Evolutionary conservation across 1,140 invertebrate genomes (phyloP), one percentile per base, ranked within the genome.

Genomic region (Dendroctonus valens): DNA sequence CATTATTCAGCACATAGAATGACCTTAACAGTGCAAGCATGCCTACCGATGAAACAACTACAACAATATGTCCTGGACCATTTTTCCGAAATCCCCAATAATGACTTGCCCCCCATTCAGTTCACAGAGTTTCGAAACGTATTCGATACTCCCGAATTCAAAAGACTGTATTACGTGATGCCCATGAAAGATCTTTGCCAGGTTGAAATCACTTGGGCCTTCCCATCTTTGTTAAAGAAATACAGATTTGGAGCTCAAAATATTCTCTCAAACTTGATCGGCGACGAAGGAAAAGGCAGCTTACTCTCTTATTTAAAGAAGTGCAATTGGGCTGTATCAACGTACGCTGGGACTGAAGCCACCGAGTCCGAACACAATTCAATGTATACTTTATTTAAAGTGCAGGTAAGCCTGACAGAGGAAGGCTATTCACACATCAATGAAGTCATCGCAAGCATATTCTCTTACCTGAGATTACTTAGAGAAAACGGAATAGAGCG

Each of bases 1-100:
- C 90, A 94, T 79, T 98, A 98, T 74, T 91, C 91, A 37, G 91
- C 92, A 5, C 89, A 96, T 74, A 82, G 93, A 64, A 97, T 97
- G 93, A 93, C 87, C 44, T 74, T 97, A 5, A 87, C 90, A 67
- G 83, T 97, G 48, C 85, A 93, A 84, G 91, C 91, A 5, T 86
- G 90, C 75, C 81, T 96, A 73, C 83, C 89, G 8, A 79, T 96
- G 5, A 86, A 92, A 63, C 84, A 83, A 0, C 73, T 98, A 50
- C 88, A 93, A 76, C 77, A 83, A 6, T 86, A 85, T 74, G 87
- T 91, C 0, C 73, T 83, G 7, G 76, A 82, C 39, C 85, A 81
- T 74, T 88, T 90, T 82, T 82, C 80, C 51, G 81, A 83, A 66
- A 83, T 91, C 50, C 85, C 86, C 0, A 84, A 79, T 54, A 91